These are phyloP conservation scores for Tridacna gigas DNA, from an alignment of 2,888 invertebrate genomes.

Conservation along the genomic window DNA sequence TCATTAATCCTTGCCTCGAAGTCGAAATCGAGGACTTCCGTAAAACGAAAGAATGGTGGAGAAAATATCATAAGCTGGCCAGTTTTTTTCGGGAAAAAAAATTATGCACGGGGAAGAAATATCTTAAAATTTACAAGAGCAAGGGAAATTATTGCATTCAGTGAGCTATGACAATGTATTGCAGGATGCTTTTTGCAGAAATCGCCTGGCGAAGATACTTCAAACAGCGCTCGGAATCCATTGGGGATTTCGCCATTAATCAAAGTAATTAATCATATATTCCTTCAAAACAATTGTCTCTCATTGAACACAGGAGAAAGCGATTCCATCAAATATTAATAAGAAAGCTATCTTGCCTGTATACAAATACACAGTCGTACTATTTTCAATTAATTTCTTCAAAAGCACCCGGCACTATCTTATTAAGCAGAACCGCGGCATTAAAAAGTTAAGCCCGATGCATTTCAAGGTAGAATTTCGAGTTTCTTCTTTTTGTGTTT, in stretches of 20 bases:
- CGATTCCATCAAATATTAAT: slow-evolving; percentile 22
- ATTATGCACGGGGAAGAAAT: no score
- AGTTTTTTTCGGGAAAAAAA: no score
- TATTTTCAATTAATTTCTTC: slow-evolving; percentile 30
- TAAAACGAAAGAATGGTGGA: neutral
- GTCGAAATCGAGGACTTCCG: neutral
- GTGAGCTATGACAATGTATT: no score
- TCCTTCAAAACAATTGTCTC: slow-evolving; percentile 19
- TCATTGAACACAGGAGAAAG: slow-evolving; percentile 11
- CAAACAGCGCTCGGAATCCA: slow-evolving; percentile 9
- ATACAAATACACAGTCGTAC: slow-evolving; percentile 22
- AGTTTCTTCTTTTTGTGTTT: no score
- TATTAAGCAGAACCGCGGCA: slow-evolving; percentile 10
- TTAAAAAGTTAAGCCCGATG: neutral
- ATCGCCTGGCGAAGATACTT: slow-evolving; percentile 15
- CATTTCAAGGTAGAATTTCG: neutral
- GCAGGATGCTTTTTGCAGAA: neutral
- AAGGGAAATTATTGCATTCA: no score
- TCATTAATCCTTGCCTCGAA: slow-evolving; percentile 3
- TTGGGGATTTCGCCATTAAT: slow-evolving; percentile 27
- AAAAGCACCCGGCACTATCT: slow-evolving; percentile 7
- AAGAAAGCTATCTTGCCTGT: slow-evolving; percentile 24
- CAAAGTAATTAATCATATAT: slow-evolving; percentile 28
- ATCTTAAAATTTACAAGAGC: no score
- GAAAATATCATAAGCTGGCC: no score